Conservation (phyloP, 1,140 invertebrate species). For the Lepidurus packardi region DNA sequence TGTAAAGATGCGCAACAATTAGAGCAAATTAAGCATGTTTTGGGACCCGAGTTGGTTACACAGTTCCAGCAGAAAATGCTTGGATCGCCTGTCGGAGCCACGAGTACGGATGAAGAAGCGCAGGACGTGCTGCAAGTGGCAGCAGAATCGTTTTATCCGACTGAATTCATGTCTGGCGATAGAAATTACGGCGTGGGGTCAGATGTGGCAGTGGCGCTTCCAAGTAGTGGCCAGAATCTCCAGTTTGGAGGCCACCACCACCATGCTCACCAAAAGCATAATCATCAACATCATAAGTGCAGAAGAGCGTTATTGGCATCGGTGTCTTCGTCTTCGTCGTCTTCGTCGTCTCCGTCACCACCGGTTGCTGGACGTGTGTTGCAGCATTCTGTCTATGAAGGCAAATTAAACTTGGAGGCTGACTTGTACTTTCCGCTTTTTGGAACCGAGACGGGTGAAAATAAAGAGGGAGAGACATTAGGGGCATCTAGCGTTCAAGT, state of each 20-base stretch:
- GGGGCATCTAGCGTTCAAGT: background rate
- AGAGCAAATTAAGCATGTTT: background rate
- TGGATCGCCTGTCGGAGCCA: background rate
- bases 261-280: background rate
- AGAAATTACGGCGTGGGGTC: background rate
- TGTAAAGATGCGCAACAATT: background rate
- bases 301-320: background rate
- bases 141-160: background rate
- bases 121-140: constrained; percentile 5
- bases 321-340: background rate
- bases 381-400: background rate
- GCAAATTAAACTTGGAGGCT: background rate
- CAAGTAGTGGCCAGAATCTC: background rate
- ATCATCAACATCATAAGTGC: background rate
- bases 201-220: background rate
- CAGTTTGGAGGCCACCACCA: background rate
- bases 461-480: background rate
- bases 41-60: background rate
- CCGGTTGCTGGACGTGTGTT: background rate
- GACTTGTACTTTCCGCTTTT: background rate
- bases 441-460: background rate
- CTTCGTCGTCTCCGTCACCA: background rate
- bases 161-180: background rate
- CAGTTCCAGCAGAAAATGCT: constrained; percentile 11
- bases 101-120: constrained; percentile 3